These are phyloP conservation scores for Perithous albicinctus DNA, from an alignment of 2,888 invertebrate species.

Conservation along the genomic window DNA sequence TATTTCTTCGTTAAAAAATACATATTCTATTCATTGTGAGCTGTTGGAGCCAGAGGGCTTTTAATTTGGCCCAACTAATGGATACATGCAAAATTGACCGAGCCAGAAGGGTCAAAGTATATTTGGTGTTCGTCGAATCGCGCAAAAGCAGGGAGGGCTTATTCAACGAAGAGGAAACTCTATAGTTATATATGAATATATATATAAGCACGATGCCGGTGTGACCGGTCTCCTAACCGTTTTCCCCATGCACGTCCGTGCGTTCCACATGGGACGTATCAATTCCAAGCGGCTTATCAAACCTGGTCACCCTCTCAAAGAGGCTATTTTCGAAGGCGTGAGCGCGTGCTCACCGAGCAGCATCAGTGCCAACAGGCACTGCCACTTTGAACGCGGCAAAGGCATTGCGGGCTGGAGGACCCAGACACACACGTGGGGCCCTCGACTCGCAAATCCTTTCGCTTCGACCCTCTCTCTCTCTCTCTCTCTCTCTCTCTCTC, in stretches of 20 bases:
- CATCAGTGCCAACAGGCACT: conserved; percentile 25
- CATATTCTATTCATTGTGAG: not conserved
- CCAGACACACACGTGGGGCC: conserved; percentile 14
- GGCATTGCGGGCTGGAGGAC: conserved; percentile 15
- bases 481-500: not conserved
- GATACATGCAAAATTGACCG: not conserved
- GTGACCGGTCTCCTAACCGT: not conserved
- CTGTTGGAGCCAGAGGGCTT: not conserved
- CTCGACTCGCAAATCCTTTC: conserved; percentile 56
- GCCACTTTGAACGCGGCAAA: conserved; percentile 38
- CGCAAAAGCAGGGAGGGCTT: conserved; percentile 1
- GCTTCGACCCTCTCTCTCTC: not conserved
- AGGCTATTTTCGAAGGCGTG: conserved; percentile 65
- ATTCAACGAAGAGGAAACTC: not conserved
- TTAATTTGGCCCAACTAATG: conserved; percentile 7
- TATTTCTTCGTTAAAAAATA: not conserved
- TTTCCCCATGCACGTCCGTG: conserved; percentile 40
- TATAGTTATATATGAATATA: conserved; percentile 21
- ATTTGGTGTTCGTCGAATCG: conserved; percentile 3
- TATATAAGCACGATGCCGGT: not conserved
- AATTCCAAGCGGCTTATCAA: conserved; percentile 69
- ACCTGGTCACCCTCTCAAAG: conserved; percentile 66
- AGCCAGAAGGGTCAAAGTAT: not conserved
- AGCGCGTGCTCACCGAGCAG: conserved; percentile 52
- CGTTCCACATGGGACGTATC: conserved; percentile 64